Percentiles rank a stretch among this genome's conserved stretches.
These are phyloP conservation scores for Tenthredo amoena DNA, from an alignment of 2,888 invertebrate species.

Conservation along the genomic window DNA sequence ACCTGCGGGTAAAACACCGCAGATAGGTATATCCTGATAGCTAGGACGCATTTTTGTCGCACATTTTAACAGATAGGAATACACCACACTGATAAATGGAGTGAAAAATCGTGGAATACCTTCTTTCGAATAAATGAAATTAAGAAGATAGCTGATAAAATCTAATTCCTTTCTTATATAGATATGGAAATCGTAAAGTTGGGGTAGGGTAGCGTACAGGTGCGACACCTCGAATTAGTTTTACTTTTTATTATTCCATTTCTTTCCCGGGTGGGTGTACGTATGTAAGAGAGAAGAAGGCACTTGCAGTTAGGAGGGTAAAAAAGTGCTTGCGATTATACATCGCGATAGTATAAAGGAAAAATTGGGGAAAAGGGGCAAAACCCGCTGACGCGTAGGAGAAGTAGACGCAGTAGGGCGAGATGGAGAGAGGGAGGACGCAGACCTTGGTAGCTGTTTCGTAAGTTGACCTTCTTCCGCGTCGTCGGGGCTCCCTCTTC, in stretches of 20 bases:
- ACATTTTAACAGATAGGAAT: too few species aligned
- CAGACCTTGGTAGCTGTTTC: conserved; percentile 70
- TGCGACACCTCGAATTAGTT: too few species aligned
- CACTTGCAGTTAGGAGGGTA: neutral
- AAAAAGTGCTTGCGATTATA: neutral
- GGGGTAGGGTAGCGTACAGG: too few species aligned
- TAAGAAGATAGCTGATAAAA: too few species aligned
- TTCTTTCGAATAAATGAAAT: too few species aligned
- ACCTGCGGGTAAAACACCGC: neutral
- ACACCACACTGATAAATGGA: too few species aligned
- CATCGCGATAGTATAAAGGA: neutral
- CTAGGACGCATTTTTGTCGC: too few species aligned
- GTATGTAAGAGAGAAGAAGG: neutral
- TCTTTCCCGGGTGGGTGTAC: neutral
- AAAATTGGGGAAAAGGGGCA: neutral
- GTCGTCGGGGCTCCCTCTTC: conserved; percentile 58
- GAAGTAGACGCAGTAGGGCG: neutral
- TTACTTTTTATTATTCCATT: too few species aligned
- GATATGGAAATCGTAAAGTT: neutral
- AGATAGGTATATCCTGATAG: neutral
- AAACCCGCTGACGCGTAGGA: conserved; percentile 55
- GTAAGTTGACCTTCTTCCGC: conserved; percentile 71
- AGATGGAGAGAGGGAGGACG: conserved; percentile 54
- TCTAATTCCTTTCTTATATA: neutral
- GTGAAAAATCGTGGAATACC: too few species aligned